Base-by-base conservation (phyloP, 2,888 invertebrate genomes). In the Tinea pellionella region DNA sequence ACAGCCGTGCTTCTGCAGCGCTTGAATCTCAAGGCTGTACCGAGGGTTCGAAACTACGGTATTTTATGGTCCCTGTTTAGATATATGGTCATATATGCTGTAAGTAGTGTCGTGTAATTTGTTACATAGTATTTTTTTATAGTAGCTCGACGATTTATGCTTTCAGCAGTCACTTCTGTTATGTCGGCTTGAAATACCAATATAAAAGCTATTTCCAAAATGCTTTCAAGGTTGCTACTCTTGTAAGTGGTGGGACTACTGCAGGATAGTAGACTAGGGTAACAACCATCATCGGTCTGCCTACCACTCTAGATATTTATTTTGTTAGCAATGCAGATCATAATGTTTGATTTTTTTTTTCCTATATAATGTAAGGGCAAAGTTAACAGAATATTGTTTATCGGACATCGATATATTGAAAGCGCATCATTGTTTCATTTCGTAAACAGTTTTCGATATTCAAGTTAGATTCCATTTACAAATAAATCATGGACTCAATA, bases 1-100 rank as follows among this genome's bases (percentile, higher is more conserved):
- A 70, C 67, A 69, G 69, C 66, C 63, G 61, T 65, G 65, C 70
- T 69, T 71, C 64, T 70, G 69, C 67, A 66, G 63, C 68, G 68
- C 57, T 57, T 32, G 55, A 15, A 32, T 32, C 57, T 69, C 68
- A 69, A 69, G 65, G 68, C 65, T 63, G 32, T 30, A 57, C 57
- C 30, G 30, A 6, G 60, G 62, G 60, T 62, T 66, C 62, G 64
- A 64, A 66, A 68, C 66, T 65, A 63, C 64, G 30, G n/a, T 60
- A 60, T 11, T 57, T 60, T 57, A 60, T 60, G 43, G 41, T 32
- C 24, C 19, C 37, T 30, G 24, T 55, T 19, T 37, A 37, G n/a
- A n/a, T 18, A 18, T 47, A 2, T 15, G 4, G 43, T 43, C 12
- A 43, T 8, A 13, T 43, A 43, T 6, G 13, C 9, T 37, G 3